A percentile compares a stretch with the other conserved stretches of the same genome.
Conservation (phyloP, 2,113 vertebrate species). For the Suncus etruscus region DNA sequence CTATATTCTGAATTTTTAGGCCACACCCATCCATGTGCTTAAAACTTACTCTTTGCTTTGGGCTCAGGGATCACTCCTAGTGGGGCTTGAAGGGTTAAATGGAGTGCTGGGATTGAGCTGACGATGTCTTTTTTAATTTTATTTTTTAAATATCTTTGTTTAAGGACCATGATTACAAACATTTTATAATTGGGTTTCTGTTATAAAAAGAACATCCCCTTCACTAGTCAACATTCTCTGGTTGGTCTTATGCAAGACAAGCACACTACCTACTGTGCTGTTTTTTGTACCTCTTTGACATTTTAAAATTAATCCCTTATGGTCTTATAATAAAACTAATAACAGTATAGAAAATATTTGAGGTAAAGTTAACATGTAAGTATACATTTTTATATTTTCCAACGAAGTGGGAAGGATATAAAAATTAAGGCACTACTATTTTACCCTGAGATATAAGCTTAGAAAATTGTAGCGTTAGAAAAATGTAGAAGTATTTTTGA, state of each 20-base stretch:
- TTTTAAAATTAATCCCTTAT: background rate
- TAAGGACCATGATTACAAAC: no score
- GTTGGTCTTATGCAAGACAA: background rate
- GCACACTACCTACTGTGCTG: background rate
- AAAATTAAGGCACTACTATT: background rate
- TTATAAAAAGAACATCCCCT: no score
- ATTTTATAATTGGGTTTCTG: no score
- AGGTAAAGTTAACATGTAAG: constrained; percentile 9
- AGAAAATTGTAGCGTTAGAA: background rate
- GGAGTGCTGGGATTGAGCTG: background rate
- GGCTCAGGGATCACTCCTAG: no score
- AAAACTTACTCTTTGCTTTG: no score
- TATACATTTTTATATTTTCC: constrained; percentile 5
- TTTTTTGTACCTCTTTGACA: background rate
- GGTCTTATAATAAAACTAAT: constrained; percentile 45
- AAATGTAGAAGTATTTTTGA: background rate
- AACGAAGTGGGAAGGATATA: background rate
- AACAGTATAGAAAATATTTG: constrained; percentile 4
- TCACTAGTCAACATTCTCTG: no score
- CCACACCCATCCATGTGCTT: no score
- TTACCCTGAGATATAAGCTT: background rate
- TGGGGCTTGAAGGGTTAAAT: background rate
- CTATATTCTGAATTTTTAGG: background rate
- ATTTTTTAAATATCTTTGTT: no score
- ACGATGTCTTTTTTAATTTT: no score